A percentile compares a stretch with the other conserved stretches of the same genome.
phyloP scores from a whole-genome alignment of 2,888 invertebrate species.

The Norana najaformis region DNA sequence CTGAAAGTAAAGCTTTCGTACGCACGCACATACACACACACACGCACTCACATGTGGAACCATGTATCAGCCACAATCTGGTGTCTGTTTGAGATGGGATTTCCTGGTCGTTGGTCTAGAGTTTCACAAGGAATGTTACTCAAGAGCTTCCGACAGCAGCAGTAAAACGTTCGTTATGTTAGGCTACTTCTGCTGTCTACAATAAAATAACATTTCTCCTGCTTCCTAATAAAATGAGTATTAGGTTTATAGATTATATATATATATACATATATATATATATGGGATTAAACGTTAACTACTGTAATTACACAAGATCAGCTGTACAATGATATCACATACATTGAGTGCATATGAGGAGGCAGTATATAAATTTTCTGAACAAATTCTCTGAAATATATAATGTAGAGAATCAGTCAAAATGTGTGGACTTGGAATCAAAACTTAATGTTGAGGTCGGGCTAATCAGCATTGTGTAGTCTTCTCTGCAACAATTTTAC shows the following conservation, averaged over 20 bases:
- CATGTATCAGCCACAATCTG: background rate
- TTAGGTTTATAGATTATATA: background rate
- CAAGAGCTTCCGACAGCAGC: background rate
- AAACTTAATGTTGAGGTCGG: too few relatives aligned
- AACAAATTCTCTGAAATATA: too few relatives aligned
- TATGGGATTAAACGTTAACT: background rate
- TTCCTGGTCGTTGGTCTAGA: background rate
- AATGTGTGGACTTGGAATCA: too few relatives aligned
- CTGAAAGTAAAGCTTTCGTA: too few relatives aligned
- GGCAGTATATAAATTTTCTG: conserved; percentile 63
- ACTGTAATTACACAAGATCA: background rate
- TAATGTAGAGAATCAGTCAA: too few relatives aligned
- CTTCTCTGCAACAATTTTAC: too few relatives aligned
- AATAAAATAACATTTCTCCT: background rate
- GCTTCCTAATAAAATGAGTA: background rate
- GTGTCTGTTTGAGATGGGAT: background rate
- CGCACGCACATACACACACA: background rate
- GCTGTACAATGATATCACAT: background rate
- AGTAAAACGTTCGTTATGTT: background rate
- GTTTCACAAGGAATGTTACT: background rate
- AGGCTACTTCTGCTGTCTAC: background rate
- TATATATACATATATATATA: background rate
- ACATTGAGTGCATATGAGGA: background rate
- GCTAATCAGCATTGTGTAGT: too few relatives aligned
- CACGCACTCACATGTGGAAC: background rate